A percentile compares a stretch with the other conserved stretches of the same genome.
Evolutionary conservation across 1,140 invertebrate species (phyloP).

Genomic region (Leguminivora glycinivorella): DNA sequence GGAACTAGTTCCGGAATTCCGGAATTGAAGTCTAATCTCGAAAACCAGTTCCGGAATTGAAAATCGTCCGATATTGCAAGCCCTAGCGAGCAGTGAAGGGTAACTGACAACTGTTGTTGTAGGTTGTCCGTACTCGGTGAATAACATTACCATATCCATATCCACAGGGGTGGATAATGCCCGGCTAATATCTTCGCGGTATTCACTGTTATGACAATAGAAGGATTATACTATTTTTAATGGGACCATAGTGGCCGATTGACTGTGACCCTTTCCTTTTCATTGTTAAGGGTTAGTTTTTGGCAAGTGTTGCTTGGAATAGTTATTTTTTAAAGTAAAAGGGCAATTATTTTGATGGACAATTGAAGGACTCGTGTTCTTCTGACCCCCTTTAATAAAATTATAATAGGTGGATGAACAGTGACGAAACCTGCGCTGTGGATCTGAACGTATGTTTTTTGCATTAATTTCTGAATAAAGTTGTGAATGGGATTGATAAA

Average conservation of each 20-base stretch:
- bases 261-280: not conserved
- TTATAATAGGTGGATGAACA: too few relatives aligned
- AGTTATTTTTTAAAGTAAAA: not conserved
- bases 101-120: not conserved
- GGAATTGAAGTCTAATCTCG: too few relatives aligned
- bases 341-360: not conserved
- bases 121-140: not conserved
- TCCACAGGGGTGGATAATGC: not conserved
- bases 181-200: not conserved
- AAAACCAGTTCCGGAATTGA: too few relatives aligned
- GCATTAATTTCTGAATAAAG: too few relatives aligned
- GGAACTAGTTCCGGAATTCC: too few relatives aligned
- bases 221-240: not conserved
- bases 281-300: not conserved
- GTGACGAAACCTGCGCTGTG: too few relatives aligned
- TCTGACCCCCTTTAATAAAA: not conserved
- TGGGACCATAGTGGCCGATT: not conserved
- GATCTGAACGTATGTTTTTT: too few relatives aligned
- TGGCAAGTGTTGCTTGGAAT: not conserved
- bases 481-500: too few relatives aligned
- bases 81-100: not conserved
- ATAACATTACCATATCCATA: constrained; percentile 3
- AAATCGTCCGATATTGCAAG: too few relatives aligned
- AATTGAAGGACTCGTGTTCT: not conserved
- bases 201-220: not conserved